A percentile compares a stretch with the other conserved stretches of the same genome.
These are phyloP conservation scores for Lichenostomus cassidix DNA, from an alignment of 2,113 vertebrate species.

Conservation along the genomic window DNA sequence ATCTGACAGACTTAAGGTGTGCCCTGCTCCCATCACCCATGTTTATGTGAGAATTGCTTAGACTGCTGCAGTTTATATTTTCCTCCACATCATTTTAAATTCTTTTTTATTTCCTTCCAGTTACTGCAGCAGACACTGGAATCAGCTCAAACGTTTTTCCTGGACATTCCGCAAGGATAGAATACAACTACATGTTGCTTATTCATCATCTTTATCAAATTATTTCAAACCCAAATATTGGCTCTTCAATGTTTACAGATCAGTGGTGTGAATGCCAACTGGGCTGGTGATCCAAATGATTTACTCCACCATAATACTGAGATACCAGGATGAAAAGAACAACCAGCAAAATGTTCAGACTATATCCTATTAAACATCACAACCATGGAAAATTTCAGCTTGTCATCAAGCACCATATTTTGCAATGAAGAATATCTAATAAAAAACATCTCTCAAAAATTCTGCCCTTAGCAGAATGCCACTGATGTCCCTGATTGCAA, in stretches of 20 bases:
- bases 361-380: neutral
- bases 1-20: neutral
- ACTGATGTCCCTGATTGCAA: neutral
- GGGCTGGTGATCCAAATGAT: neutral
- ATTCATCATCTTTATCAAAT: neutral
- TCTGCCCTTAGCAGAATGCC: neutral
- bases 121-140: neutral
- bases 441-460: neutral
- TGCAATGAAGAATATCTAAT: neutral
- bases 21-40: neutral
- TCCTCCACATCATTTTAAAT: neutral
- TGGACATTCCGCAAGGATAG: neutral
- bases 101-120: neutral
- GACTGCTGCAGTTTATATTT: neutral
- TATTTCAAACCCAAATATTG: neutral
- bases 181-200: neutral
- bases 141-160: neutral
- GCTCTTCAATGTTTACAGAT: neutral
- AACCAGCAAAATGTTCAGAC: neutral
- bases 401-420: neutral
- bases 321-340: neutral
- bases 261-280: neutral
- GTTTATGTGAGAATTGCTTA: neutral
- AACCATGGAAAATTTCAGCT: neutral
- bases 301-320: neutral